Conservation (phyloP, 2,797 vertebrate species). For the Diglossa cyanea region DNA sequence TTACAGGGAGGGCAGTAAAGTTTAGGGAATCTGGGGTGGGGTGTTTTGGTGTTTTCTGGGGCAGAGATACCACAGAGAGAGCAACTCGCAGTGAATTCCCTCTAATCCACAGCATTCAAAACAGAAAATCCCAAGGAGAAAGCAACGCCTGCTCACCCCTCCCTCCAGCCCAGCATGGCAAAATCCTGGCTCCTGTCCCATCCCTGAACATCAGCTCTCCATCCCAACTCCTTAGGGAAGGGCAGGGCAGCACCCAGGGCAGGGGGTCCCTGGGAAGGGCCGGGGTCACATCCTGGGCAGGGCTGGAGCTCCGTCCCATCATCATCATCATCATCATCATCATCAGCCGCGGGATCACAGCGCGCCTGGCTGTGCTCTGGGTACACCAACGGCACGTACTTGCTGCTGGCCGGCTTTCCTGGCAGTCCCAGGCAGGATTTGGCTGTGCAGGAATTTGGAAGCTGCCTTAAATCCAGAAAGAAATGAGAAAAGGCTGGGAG, state of each 20-base stretch:
- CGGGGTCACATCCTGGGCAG: not conserved
- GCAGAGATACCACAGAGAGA: not conserved
- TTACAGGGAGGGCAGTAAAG: not conserved
- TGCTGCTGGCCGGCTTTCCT: slow-evolving; percentile 26
- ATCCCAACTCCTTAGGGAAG: not conserved
- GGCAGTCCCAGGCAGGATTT: slow-evolving; percentile 31
- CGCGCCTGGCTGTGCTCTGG: not conserved
- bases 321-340: not conserved
- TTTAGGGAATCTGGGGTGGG: not conserved
- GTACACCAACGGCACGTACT: slow-evolving; percentile 56
- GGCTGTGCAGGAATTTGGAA: slow-evolving; percentile 42
- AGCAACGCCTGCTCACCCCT: rapidly evolving
- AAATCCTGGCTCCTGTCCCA: not conserved
- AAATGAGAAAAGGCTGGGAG: slow-evolving; percentile 39
- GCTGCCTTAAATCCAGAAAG: slow-evolving; percentile 12
- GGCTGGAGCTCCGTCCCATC: not conserved
- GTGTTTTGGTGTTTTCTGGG: not conserved
- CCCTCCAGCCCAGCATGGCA: not conserved
- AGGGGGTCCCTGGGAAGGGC: not conserved
- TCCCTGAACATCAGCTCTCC: not conserved
- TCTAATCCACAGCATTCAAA: not conserved
- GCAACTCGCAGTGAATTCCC: not conserved
- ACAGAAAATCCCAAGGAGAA: not conserved
- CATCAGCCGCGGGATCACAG: not conserved
- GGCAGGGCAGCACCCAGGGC: not conserved